Conservation (phyloP, 2,113 vertebrate species). For the Hoplias malabaricus region DNA sequence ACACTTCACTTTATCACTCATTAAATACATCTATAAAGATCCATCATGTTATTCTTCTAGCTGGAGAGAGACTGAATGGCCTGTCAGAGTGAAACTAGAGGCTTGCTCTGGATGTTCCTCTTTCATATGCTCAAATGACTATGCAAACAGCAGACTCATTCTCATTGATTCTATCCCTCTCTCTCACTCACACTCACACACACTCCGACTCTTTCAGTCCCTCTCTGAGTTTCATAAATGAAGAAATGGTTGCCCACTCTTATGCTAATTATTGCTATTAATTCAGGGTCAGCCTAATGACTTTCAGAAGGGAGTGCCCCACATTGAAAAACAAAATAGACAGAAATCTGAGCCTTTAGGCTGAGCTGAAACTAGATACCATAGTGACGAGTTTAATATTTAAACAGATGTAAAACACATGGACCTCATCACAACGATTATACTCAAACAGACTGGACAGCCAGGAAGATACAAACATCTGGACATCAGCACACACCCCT, state of each 20-base stretch:
- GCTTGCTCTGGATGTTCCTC: constrained; percentile 52
- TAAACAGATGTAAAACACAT: constrained; percentile 7
- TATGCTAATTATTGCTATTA: constrained; percentile 19
- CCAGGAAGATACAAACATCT: constrained; percentile 18
- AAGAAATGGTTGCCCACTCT: constrained; percentile 62
- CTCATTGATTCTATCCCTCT: not conserved
- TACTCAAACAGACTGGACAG: constrained; percentile 23
- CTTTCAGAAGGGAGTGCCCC: constrained; percentile 8
- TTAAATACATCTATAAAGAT: not conserved
- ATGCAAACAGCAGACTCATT: constrained; percentile 60
- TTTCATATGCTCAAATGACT: constrained; percentile 66
- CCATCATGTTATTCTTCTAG: not conserved
- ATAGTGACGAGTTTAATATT: not conserved
- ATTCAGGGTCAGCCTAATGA: constrained; percentile 1
- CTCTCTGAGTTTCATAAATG: constrained; percentile 65
- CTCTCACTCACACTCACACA: not conserved
- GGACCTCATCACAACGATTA: not conserved
- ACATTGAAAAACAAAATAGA: not conserved
- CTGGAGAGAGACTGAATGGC: not conserved
- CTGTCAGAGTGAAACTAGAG: constrained; percentile 44
- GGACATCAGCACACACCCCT: not conserved
- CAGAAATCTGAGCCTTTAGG: constrained; percentile 36
- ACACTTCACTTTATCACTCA: not conserved
- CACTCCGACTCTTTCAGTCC: constrained; percentile 39
- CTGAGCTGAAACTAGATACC: constrained; percentile 8